Percentiles rank a stretch among this genome's conserved stretches.
Conservation (phyloP, 2,888 invertebrate genomes). For the Tanaodytes sp. region DNA sequence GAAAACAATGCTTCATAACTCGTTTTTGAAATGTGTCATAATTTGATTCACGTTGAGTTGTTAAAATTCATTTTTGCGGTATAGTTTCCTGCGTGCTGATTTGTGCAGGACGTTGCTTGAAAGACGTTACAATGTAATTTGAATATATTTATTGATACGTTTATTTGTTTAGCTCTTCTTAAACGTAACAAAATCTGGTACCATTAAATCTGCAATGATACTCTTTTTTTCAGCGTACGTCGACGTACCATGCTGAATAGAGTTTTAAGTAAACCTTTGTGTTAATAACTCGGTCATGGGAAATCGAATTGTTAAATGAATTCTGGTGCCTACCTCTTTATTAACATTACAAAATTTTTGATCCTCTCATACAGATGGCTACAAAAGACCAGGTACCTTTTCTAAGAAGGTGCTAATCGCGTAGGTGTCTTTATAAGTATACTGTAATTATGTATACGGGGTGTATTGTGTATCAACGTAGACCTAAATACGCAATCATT, state of each 20-base stretch:
- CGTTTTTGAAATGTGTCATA: no score
- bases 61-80: no score
- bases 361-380: slow-evolving; percentile 15
- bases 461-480: slow-evolving; percentile 29
- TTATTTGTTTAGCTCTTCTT: no score
- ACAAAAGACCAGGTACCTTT: slow-evolving; percentile 28
- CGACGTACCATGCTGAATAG: slow-evolving; percentile 1
- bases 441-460: slow-evolving; percentile 23
- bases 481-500: slow-evolving; percentile 19
- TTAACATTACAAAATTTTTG: slow-evolving; percentile 14
- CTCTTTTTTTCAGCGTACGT: no score
- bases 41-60: no score
- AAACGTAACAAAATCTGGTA: no score
- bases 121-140: background rate
- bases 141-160: no score
- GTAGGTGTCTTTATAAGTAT: slow-evolving; percentile 41
- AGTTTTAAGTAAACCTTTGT: slow-evolving; percentile 16
- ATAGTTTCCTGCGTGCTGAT: no score
- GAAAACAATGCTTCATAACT: no score
- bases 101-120: background rate
- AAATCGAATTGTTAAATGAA: slow-evolving; percentile 23
- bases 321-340: slow-evolving; percentile 10
- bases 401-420: slow-evolving; percentile 28
- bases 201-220: no score
- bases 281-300: slow-evolving; percentile 16